Conservation (phyloP, 2,888 invertebrate species). For the Scaptomyza caliginosa region DNA sequence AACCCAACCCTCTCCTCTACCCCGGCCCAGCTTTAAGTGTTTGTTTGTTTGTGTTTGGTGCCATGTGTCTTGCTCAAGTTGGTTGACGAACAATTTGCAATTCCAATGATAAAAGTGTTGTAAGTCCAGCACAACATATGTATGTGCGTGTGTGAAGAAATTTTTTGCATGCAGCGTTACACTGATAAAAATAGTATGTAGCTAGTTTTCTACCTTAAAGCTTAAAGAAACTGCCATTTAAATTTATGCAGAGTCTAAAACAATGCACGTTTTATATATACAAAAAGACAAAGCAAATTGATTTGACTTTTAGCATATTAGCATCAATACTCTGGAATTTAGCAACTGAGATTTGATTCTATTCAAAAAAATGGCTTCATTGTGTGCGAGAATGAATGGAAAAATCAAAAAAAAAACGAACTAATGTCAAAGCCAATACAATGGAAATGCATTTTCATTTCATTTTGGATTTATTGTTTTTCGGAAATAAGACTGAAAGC, state of each 20-base stretch:
- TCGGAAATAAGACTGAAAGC: neutral
- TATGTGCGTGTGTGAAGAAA: neutral
- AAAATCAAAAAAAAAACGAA: neutral
- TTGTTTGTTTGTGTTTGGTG: slow-evolving; percentile 19
- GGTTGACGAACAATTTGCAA: slow-evolving; percentile 57
- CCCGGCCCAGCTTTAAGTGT: neutral
- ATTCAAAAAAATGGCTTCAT: neutral
- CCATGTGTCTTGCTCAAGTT: slow-evolving; percentile 48
- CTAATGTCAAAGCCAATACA: neutral
- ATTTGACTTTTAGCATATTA: neutral
- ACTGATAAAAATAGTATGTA: slow-evolving; percentile 2
- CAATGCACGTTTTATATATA: too few species aligned
- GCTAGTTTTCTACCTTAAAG: too few species aligned
- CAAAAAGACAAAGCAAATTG: neutral
- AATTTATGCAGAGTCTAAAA: neutral
- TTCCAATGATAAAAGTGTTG: slow-evolving; percentile 72
- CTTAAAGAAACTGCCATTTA: too few species aligned
- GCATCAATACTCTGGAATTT: neutral
- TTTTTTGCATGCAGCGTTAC: slow-evolving; percentile 15
- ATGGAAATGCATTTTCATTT: neutral
- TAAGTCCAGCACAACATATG: slow-evolving; percentile 49
- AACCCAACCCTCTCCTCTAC: neutral
- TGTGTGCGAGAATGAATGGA: neutral
- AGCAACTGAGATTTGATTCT: neutral
- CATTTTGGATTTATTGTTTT: neutral